Evolutionary conservation across 2,113 vertebrate genomes (phyloP), one percentile per base, ranked within the genome.

Genomic region (Hypanus sabinus): DNA sequence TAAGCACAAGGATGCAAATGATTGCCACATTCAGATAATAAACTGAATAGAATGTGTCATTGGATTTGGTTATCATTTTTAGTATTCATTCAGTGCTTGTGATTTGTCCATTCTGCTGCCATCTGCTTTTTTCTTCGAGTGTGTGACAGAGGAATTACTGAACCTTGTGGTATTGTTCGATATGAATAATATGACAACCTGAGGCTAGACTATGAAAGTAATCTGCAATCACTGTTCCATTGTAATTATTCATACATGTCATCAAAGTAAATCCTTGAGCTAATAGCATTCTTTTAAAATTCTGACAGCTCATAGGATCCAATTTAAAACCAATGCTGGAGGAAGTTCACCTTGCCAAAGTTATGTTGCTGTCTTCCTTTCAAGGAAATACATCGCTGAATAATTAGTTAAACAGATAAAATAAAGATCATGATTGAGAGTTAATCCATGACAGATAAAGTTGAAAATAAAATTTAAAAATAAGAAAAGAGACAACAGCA

Each of bases 231-330:
- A 73, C 71, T 73, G 70, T 73, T 46, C 91, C 70, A 73, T 73
- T 73, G 38, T 46, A 93, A 93, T 93, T 93, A 93, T 55, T 93
- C 91, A 93, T 93, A 38, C 70, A 93, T 14, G 70, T 18, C 91
- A 73, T 46, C 20, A 75, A 93, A 93, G 68, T 46, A 93, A 93
- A 70, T 93, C 91, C 91, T 73, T 93, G 68, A 93, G 70, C 91
- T 93, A 93, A 93, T 16, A 93, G 68, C 91, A 55, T 2, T 3
- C 68, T 93, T 93, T 93, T 73, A 73, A 93, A 93, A 93, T 93
- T 93, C 68, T 93, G 91, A 68, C 88, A 92, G 87, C n/a, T 91
- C 18, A 91, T 36, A 16, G 62, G 68, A 11, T 65, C 90, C 36
- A 38, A 93, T 93, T 93, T 73, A 93, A 93, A 73, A 73, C 36